A percentile compares a stretch with the other conserved stretches of the same genome.
phyloP scores from a whole-genome alignment of 1,140 invertebrate species.

The Magallana gigas region DNA sequence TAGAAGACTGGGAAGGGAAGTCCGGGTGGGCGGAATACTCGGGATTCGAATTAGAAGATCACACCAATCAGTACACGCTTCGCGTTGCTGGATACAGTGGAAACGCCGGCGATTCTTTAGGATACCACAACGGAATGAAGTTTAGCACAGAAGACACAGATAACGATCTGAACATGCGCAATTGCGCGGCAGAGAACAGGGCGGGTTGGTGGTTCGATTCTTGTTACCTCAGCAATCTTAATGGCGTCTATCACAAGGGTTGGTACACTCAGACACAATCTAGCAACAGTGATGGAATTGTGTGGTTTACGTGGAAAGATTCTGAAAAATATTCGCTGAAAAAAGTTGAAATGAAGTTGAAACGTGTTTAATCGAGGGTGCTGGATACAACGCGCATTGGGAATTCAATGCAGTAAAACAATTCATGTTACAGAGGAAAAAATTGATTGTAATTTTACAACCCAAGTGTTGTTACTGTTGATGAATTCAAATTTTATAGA shows the following conservation, averaged over 20 bases:
- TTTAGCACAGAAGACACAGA: constrained; percentile 84
- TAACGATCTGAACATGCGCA: constrained; percentile 83
- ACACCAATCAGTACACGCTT: constrained; percentile 92
- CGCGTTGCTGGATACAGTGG: constrained; percentile 85
- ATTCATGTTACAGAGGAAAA: too few relatives aligned
- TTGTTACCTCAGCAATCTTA: constrained; percentile 84
- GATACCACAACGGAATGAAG: constrained; percentile 82
- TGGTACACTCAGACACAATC: constrained; percentile 72
- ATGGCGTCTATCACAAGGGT: constrained; percentile 81
- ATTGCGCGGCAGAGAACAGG: constrained; percentile 83
- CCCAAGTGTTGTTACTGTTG: too few relatives aligned
- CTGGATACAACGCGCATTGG: too few relatives aligned
- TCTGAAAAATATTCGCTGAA: constrained; percentile 81
- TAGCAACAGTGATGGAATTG: constrained; percentile 80
- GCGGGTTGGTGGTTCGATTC: constrained; percentile 85
- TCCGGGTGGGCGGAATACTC: constrained; percentile 80
- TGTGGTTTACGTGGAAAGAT: constrained; percentile 83
- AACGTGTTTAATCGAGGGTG: constrained; percentile 55
- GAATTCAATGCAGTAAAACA: too few relatives aligned
- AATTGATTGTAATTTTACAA: too few relatives aligned
- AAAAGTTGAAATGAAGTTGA: constrained; percentile 81
- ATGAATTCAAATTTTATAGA: too few relatives aligned
- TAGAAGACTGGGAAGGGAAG: constrained; percentile 96
- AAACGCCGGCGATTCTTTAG: constrained; percentile 83
- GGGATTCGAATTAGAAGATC: constrained; percentile 67